Evolutionary conservation across 1,140 invertebrate genomes (phyloP).

Genomic region (Aricia agestis): DNA sequence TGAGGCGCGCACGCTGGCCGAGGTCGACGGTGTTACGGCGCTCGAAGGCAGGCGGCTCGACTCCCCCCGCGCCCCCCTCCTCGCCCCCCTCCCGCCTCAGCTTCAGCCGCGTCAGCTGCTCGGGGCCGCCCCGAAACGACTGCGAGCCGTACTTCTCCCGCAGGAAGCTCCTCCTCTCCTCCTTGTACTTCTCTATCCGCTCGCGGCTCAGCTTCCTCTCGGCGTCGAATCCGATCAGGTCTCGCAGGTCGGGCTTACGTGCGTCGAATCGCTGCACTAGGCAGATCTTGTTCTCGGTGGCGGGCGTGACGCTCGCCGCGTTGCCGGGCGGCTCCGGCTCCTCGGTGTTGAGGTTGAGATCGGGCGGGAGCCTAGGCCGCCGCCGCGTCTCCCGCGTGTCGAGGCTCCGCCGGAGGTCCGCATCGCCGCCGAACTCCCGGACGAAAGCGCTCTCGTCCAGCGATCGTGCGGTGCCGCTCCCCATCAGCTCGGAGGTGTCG

Average conservation of each 20-base stretch:
- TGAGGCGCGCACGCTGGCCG: slow-evolving; percentile 67
- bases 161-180: slow-evolving; percentile 89
- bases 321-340: slow-evolving; percentile 41
- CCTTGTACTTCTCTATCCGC: slow-evolving; percentile 93
- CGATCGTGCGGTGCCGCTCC: slow-evolving; percentile 82
- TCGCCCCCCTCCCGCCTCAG: slow-evolving; percentile 58
- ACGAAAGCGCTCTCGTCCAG: slow-evolving; percentile 83
- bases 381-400: slow-evolving; percentile 70
- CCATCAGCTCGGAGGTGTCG: slow-evolving; percentile 69
- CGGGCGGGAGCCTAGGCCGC: slow-evolving; percentile 77
- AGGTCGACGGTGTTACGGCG: slow-evolving; percentile 69
- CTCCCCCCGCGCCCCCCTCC: slow-evolving; percentile 46
- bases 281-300: slow-evolving; percentile 78
- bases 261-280: slow-evolving; percentile 74
- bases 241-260: slow-evolving; percentile 65
- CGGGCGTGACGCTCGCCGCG: slow-evolving; percentile 67
- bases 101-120: slow-evolving; percentile 58
- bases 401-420: slow-evolving; percentile 70
- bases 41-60: slow-evolving; percentile 60
- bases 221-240: slow-evolving; percentile 69
- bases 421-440: slow-evolving; percentile 77
- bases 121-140: slow-evolving; percentile 80
- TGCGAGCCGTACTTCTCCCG: slow-evolving; percentile 92
- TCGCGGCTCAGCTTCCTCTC: slow-evolving; percentile 81
- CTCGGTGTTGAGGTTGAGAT: slow-evolving; percentile 70